Evolutionary conservation across 2,113 vertebrate species (phyloP).

Genomic region (Mormyrus lacerda): DNA sequence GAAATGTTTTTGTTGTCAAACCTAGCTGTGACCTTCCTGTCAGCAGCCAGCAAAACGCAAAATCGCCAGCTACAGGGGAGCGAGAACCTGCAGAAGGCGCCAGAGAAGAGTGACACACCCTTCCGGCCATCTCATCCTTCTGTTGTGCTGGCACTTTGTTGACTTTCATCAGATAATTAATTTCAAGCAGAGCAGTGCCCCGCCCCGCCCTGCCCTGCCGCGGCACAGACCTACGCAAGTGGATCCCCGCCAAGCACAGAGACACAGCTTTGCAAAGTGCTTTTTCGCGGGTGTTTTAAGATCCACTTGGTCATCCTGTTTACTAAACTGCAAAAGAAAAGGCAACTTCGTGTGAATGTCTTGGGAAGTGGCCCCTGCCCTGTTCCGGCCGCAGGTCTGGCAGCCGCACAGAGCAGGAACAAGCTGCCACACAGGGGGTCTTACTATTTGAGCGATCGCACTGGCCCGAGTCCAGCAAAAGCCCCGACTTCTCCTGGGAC

Average conservation of each 20-base stretch:
- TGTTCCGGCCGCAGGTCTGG: not conserved
- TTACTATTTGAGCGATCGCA: slow-evolving; percentile 68
- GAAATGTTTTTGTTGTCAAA: not conserved
- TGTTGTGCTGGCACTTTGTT: not conserved
- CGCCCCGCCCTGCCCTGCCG: not conserved
- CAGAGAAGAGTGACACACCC: not conserved
- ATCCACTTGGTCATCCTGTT: not conserved
- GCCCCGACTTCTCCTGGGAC: slow-evolving; percentile 57
- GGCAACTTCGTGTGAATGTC: not conserved
- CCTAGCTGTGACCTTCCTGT: not conserved
- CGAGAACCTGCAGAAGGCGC: not conserved
- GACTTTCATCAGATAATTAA: not conserved
- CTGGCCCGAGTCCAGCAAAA: slow-evolving; percentile 55
- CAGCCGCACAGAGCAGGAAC: not conserved
- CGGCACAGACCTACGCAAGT: not conserved
- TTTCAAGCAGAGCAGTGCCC: not conserved
- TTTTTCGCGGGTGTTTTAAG: not conserved
- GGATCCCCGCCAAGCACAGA: not conserved
- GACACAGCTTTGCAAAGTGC: not conserved
- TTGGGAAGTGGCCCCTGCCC: not conserved
- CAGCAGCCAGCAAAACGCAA: not conserved
- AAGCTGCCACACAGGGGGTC: slow-evolving; percentile 33
- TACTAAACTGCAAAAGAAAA: not conserved
- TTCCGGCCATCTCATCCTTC: not conserved
- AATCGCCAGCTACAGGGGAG: not conserved